A percentile compares a stretch with the other conserved stretches of the same genome.
Evolutionary conservation across 1,140 invertebrate species (phyloP).

Genomic region (Sitodiplosis mosellana): DNA sequence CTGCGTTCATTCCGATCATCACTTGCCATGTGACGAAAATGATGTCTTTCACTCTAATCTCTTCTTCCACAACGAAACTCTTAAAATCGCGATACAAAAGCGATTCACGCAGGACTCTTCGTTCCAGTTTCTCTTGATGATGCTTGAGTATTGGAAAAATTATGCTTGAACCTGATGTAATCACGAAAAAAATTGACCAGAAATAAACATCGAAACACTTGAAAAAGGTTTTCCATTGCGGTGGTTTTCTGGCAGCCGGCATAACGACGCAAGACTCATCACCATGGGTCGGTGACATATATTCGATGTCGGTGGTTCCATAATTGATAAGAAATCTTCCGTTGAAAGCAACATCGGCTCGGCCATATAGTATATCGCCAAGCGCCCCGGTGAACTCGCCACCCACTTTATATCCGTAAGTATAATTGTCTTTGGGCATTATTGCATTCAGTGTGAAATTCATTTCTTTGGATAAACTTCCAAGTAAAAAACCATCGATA

Average conservation of each 20-base stretch:
- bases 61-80: no score
- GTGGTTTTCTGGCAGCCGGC: slow-evolving; percentile 21
- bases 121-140: background rate
- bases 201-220: no score
- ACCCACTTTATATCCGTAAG: slow-evolving; percentile 20
- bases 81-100: no score
- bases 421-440: slow-evolving; percentile 7
- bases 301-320: slow-evolving; percentile 14
- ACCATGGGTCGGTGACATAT: slow-evolving; percentile 14
- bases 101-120: no score
- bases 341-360: slow-evolving; percentile 22
- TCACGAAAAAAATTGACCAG: slow-evolving; percentile 15
- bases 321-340: slow-evolving; percentile 23
- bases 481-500: slow-evolving; percentile 21
- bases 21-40: background rate
- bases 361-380: no score
- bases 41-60: no score
- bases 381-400: no score
- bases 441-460: slow-evolving; percentile 21
- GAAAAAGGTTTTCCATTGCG: slow-evolving; percentile 23
- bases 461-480: slow-evolving; percentile 14
- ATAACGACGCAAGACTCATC: slow-evolving; percentile 25
- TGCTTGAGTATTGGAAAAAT: background rate
- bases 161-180: no score
- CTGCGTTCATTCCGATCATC: background rate